A percentile compares a stretch with the other conserved stretches of the same genome.
phyloP scores from a whole-genome alignment of 1,140 invertebrate species.

The Brachionus sp. region DNA sequence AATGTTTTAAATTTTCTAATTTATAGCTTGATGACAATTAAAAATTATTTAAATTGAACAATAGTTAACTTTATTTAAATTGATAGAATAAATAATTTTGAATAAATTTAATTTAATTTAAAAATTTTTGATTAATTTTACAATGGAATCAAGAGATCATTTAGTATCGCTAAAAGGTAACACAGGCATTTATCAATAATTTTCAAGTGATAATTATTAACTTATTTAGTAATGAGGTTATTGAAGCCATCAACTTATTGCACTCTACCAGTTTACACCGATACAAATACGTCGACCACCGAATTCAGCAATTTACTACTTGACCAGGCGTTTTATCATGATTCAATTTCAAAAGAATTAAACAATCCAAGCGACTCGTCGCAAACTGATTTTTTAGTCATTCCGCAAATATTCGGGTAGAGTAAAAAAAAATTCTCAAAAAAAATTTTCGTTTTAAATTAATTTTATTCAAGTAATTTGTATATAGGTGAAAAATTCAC shows the following conservation, averaged over 20 bases:
- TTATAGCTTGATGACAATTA: too few relatives aligned
- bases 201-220: too few relatives aligned
- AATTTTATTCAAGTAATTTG: background rate
- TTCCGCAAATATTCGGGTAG: conserved; percentile 28
- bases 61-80: too few relatives aligned
- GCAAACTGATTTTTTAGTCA: conserved; percentile 23
- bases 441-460: background rate
- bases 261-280: background rate
- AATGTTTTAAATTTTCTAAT: too few relatives aligned
- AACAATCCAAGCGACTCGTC: background rate
- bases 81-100: background rate
- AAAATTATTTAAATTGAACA: too few relatives aligned
- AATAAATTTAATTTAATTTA: background rate
- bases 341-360: background rate
- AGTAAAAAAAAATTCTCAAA: background rate
- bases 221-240: conserved; percentile 6
- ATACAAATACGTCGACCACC: background rate
- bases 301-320: background rate
- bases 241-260: conserved; percentile 21
- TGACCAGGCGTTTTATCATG: background rate
- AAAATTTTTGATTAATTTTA: background rate
- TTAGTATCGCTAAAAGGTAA: conserved; percentile 3
- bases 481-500: conserved; percentile 41
- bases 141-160: conserved; percentile 20
- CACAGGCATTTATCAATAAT: too few relatives aligned